A percentile compares a stretch with the other conserved stretches of the same genome.
phyloP scores from a whole-genome alignment of 2,888 invertebrate genomes.

The Phortica okadai region DNA sequence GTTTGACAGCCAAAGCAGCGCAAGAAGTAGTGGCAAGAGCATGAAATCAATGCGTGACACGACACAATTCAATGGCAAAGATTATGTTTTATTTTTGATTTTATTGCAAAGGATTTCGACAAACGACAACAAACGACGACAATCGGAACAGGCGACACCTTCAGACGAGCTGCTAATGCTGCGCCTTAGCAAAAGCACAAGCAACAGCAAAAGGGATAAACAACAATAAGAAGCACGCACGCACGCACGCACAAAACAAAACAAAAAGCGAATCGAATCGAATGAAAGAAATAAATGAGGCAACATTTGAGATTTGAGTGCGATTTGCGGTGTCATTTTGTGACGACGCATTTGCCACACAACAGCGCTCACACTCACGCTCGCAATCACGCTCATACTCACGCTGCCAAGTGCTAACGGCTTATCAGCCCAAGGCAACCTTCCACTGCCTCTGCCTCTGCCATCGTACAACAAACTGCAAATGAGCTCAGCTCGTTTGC shows the following conservation, averaged over 20 bases:
- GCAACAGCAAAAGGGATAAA: too few relatives aligned
- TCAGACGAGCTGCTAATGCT: not conserved
- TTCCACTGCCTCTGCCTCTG: not conserved
- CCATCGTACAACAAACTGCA: not conserved
- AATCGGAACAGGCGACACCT: not conserved
- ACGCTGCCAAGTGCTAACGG: not conserved
- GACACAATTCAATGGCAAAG: conserved; percentile 18
- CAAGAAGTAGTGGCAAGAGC: not conserved
- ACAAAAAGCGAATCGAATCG: not conserved
- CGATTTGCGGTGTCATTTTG: not conserved
- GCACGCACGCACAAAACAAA: too few relatives aligned
- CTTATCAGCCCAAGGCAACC: not conserved
- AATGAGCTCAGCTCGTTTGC: conserved; percentile 4
- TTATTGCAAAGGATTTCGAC: conserved; percentile 48
- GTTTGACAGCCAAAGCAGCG: too few relatives aligned
- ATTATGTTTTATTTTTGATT: conserved; percentile 54
- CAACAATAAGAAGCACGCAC: not conserved
- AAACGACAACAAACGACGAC: not conserved
- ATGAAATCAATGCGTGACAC: not conserved
- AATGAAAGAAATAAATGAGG: not conserved
- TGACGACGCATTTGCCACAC: not conserved
- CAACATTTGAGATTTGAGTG: not conserved
- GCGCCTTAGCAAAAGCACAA: too few relatives aligned
- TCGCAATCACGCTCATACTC: too few relatives aligned
- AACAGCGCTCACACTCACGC: not conserved